Evolutionary conservation across 2,888 invertebrate genomes (phyloP).

Genomic region (Leptopilina syphax): DNA sequence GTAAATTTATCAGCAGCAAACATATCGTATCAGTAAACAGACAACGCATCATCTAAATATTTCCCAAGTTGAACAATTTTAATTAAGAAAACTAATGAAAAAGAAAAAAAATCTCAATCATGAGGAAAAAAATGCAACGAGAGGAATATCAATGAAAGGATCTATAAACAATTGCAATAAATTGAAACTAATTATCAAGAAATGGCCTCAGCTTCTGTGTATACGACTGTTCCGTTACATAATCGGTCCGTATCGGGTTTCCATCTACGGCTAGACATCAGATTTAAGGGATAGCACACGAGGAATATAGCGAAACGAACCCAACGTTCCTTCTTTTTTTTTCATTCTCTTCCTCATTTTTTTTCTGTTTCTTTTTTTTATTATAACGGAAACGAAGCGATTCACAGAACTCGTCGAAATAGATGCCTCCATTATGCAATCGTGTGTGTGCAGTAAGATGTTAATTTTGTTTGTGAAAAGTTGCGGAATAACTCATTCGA

Average conservation of each 20-base stretch:
- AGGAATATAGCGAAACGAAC: background rate
- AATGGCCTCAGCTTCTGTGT: background rate
- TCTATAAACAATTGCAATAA: too few relatives aligned
- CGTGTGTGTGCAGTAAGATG: background rate
- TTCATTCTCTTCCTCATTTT: too few relatives aligned
- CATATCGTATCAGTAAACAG: too few relatives aligned
- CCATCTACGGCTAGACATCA: background rate
- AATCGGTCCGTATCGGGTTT: background rate
- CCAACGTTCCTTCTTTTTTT: background rate
- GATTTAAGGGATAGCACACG: background rate
- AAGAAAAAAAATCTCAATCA: too few relatives aligned
- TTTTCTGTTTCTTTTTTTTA: background rate
- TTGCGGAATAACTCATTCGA: slow-evolving; percentile 15
- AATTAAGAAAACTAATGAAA: too few relatives aligned
- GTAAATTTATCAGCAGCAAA: too few relatives aligned
- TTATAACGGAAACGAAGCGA: slow-evolving; percentile 7
- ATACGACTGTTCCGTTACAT: background rate
- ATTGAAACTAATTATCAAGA: background rate
- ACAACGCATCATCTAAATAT: too few relatives aligned
- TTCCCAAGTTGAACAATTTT: too few relatives aligned
- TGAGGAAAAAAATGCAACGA: too few relatives aligned
- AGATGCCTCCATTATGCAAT: slow-evolving; percentile 9
- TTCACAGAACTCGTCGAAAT: slow-evolving; percentile 6
- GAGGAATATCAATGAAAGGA: too few relatives aligned
- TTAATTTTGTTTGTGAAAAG: slow-evolving; percentile 2